Evolutionary conservation across 2,888 invertebrate species (phyloP).

Genomic region (Drosophila dives): DNA sequence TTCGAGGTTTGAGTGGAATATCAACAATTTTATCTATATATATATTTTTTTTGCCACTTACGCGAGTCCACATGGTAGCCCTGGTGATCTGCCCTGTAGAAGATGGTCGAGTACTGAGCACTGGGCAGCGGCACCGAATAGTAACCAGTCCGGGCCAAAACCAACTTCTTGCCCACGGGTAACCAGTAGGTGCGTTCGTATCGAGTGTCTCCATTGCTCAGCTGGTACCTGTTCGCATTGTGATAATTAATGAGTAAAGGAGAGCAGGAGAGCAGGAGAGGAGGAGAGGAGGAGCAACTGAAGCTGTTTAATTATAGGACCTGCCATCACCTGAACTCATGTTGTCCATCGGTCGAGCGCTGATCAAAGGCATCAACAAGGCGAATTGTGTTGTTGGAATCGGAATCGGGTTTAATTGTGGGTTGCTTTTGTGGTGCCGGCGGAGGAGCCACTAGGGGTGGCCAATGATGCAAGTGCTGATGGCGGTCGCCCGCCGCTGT

Average conservation of each 20-base stretch:
- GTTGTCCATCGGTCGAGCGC: constrained; percentile 67
- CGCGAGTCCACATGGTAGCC: constrained; percentile 78
- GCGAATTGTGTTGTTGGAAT: constrained; percentile 24
- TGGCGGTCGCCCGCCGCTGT: constrained; percentile 40
- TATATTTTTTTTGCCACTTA: constrained; percentile 24
- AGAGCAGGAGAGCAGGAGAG: too few species aligned
- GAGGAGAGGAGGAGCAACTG: too few species aligned
- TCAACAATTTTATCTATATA: background rate
- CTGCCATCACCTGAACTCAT: constrained; percentile 67
- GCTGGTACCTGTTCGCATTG: constrained; percentile 56
- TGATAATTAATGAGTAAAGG: background rate
- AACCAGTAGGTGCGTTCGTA: constrained; percentile 81
- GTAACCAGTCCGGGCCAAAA: constrained; percentile 79
- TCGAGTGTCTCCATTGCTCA: constrained; percentile 80
- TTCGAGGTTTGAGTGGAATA: background rate
- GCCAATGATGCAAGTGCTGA: constrained; percentile 49
- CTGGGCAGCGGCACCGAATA: constrained; percentile 79
- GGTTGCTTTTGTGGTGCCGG: constrained; percentile 4
- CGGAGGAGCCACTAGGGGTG: constrained; percentile 53
- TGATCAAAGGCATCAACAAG: constrained; percentile 69
- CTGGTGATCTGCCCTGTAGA: constrained; percentile 80
- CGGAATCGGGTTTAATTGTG: background rate
- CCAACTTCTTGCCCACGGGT: constrained; percentile 55
- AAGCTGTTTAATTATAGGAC: background rate
- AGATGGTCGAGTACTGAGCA: constrained; percentile 72